Evolutionary conservation across 2,113 vertebrate genomes (phyloP), one percentile per base, ranked within the genome.

Genomic region (Alligator sinensis): DNA sequence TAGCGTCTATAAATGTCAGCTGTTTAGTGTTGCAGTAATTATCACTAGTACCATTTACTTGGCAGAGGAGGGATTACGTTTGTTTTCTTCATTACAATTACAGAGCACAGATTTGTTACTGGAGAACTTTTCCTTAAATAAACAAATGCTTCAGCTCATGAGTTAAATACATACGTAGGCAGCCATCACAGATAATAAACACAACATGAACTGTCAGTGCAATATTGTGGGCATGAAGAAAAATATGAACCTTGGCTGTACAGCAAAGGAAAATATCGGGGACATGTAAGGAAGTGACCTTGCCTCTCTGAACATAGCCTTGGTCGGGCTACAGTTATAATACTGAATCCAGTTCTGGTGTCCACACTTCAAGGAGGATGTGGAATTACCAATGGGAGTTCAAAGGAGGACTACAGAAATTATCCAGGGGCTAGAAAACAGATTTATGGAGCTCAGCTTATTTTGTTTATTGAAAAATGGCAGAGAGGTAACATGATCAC

Each of bases 31-130:
- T 84, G 24, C 66, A 94, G 58, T 78, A 91, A 93, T 95, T 95
- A 91, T 80, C 84, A 91, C 80, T 72, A 88, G 64, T 55, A 72
- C 61, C 38, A 57, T 94, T 96, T 89, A 86, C 84, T 84, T 94
- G 79, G 54, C 61, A 97, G 79, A 63, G 61, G 83, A 88, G 64
- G 34, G 70, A 76, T 94, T 92, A 30, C 84, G 75, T 94, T 94
- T 96, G 54, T 93, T 97, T 96, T 89, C 12, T 90, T 97, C 86
- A 72, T 87, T 96, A 80, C 18, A 86, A 72, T 87, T 96, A 80
- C 18, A 86, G 86, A 97, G 92, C 92, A 87, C 91, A 91, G 91
- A 97, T 90, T 86, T 93, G 63, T 95, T 94, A 91, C 27, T 82
- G 84, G 80, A 95, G 28, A 89, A 82, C 8, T 84, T 95, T 74